These are phyloP conservation scores for Dromas ardeola DNA, from an alignment of 2,113 vertebrate species.

Conservation along the genomic window DNA sequence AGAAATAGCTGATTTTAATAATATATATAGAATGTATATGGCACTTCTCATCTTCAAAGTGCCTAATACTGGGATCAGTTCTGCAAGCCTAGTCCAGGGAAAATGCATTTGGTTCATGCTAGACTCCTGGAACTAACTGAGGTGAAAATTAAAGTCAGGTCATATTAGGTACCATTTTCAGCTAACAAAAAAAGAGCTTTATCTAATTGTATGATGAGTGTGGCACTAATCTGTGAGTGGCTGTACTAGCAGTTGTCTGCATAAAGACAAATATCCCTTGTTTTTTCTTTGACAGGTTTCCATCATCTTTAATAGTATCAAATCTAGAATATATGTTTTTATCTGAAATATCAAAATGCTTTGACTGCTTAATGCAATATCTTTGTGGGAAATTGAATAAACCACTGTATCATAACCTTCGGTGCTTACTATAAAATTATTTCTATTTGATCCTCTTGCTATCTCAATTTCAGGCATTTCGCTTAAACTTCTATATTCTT, in stretches of 20 bases:
- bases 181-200: neutral
- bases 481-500: neutral
- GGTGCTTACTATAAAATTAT: neutral
- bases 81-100: neutral
- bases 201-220: neutral
- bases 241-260: neutral
- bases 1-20: neutral
- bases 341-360: neutral
- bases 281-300: neutral
- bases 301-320: neutral
- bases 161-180: neutral
- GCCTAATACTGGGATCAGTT: neutral
- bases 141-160: neutral
- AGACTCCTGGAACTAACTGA: neutral
- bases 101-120: neutral
- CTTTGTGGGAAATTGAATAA: neutral
- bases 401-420: neutral
- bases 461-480: neutral
- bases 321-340: neutral
- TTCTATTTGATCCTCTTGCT: neutral
- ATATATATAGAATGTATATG: neutral
- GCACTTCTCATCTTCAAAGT: neutral
- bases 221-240: neutral
- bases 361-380: neutral
- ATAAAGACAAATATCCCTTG: neutral